Conservation (phyloP, 2,888 invertebrate species). For the Tachina fera region DNA sequence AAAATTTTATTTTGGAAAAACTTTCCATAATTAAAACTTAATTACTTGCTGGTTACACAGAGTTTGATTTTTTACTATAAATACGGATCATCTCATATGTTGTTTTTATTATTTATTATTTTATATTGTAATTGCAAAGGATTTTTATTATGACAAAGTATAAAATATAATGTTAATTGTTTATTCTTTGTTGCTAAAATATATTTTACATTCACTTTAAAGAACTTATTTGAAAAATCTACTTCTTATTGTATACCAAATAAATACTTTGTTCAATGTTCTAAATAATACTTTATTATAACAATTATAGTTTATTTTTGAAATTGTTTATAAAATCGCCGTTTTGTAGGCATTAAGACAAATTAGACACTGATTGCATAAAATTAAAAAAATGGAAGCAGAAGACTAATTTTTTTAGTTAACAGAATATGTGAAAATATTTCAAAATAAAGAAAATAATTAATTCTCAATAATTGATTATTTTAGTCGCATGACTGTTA, state of each 20-base stretch:
- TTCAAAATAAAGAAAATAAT: too few species aligned
- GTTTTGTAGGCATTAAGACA: too few species aligned
- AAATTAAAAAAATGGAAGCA: too few species aligned
- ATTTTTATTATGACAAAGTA: background rate
- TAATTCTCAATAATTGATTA: too few species aligned
- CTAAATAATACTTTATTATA: too few species aligned
- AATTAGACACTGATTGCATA: too few species aligned
- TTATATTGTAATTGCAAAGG: background rate
- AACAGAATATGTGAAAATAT: too few species aligned
- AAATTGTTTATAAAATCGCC: too few species aligned
- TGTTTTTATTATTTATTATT: background rate
- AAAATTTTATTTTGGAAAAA: background rate
- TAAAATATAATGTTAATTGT: constrained; percentile 16
- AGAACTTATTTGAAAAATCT: background rate
- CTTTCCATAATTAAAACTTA: background rate
- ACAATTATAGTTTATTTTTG: too few species aligned
- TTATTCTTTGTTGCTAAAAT: constrained; percentile 13
- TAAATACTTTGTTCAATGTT: background rate
- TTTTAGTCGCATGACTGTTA: too few species aligned
- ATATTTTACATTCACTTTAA: background rate
- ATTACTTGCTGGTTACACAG: background rate
- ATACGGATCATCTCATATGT: background rate
- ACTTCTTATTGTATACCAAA: background rate
- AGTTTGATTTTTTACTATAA: background rate
- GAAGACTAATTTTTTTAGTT: too few species aligned